These are phyloP conservation scores for Oncorhynchus gorbuscha DNA, from an alignment of 2,113 vertebrate genomes.

Conservation along the genomic window DNA sequence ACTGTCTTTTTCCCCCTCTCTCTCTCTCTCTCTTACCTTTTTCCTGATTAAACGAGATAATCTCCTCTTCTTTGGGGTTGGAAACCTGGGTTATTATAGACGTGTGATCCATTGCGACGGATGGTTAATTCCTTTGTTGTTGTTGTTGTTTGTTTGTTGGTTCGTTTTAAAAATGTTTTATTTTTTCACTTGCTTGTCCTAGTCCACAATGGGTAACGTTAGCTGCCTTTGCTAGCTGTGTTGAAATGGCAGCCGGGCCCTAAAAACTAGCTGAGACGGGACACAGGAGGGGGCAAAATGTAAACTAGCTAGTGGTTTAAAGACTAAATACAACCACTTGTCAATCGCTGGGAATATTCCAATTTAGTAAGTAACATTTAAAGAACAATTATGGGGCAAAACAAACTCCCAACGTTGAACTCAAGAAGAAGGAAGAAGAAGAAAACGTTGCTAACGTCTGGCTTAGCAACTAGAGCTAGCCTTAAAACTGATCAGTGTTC, in stretches of 20 bases:
- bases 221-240: constrained; percentile 11
- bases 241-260: not conserved
- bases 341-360: constrained; percentile 19
- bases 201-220: not conserved
- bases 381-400: not conserved
- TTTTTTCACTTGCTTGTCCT: no score
- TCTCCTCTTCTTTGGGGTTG: constrained; percentile 97
- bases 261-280: not conserved
- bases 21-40: constrained; percentile 84
- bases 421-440: constrained; percentile 4
- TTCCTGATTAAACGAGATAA: constrained; percentile 84
- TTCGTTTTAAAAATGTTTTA: not conserved
- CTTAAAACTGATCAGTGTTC: constrained; percentile 35
- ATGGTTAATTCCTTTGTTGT: constrained; percentile 51
- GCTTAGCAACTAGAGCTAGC: constrained; percentile 51
- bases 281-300: not conserved
- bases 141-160: constrained; percentile 4
- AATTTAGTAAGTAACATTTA: not conserved
- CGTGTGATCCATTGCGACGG: constrained; percentile 96
- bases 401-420: constrained; percentile 8
- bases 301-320: constrained; percentile 43
- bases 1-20: not conserved
- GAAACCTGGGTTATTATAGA: constrained; percentile 98
- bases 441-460: constrained; percentile 27
- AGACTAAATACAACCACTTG: constrained; percentile 38